These are phyloP conservation scores for Lampris megalopsis DNA, from an alignment of 2,113 vertebrate genomes.

Conservation along the genomic window DNA sequence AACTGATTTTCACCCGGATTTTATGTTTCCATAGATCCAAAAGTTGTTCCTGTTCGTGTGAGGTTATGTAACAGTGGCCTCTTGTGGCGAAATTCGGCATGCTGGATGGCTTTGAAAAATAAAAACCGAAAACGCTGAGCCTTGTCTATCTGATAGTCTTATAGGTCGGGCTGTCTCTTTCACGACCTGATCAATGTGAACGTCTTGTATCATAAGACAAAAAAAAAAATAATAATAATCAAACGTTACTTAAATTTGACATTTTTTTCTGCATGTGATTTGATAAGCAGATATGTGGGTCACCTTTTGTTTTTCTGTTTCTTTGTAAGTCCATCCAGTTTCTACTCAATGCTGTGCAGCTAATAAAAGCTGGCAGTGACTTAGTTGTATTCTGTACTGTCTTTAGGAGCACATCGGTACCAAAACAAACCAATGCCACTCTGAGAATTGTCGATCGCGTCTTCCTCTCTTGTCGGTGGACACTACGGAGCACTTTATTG, in stretches of 20 bases:
- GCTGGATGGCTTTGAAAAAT: too few species aligned
- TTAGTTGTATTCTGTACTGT: not conserved
- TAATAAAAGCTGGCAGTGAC: not conserved
- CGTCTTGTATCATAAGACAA: not conserved
- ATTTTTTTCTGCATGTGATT: too few species aligned
- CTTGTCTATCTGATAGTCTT: too few species aligned
- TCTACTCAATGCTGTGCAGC: conserved; percentile 20
- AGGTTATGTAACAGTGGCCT: too few species aligned
- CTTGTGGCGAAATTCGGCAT: too few species aligned
- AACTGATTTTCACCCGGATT: too few species aligned
- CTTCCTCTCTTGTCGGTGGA: conserved; percentile 26
- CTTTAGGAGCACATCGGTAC: not conserved
- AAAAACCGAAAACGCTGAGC: too few species aligned
- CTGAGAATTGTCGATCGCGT: conserved; percentile 6
- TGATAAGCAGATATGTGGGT: not conserved
- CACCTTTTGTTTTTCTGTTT: conserved; percentile 6
- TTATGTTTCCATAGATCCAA: too few species aligned
- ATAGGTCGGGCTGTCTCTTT: not conserved
- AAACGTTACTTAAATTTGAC: too few species aligned
- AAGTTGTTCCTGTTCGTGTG: too few species aligned
- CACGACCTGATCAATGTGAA: not conserved
- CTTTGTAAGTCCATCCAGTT: conserved; percentile 10
- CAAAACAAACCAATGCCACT: conserved; percentile 4
- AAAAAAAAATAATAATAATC: too few species aligned
- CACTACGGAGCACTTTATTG: conserved; percentile 57